Percentiles rank a stretch among this genome's conserved stretches.
These are phyloP conservation scores for Morinoia aosen DNA, from an alignment of 2,888 invertebrate species.

Conservation along the genomic window DNA sequence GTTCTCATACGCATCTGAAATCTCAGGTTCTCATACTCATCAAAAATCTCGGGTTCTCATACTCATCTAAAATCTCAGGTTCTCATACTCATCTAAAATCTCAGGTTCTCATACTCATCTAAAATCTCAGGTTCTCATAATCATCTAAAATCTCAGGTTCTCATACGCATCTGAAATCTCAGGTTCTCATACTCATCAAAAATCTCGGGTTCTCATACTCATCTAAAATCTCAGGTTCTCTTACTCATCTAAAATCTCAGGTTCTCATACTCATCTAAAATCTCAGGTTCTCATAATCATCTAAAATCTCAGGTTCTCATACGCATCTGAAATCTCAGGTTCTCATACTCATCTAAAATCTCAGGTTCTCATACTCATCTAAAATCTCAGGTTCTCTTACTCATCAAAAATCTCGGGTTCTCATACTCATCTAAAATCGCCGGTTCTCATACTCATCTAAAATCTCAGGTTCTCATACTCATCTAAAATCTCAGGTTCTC, in stretches of 20 bases:
- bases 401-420: not conserved
- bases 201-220: too few species aligned
- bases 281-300: not conserved
- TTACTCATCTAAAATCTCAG: not conserved
- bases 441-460: not conserved
- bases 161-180: not conserved
- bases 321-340: too few species aligned
- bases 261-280: not conserved
- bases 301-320: not conserved
- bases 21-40: not conserved
- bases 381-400: not conserved
- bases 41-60: too few species aligned
- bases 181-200: too few species aligned
- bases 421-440: too few species aligned
- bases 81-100: not conserved
- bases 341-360: not conserved
- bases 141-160: not conserved
- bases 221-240: not conserved
- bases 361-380: not conserved
- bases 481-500: not conserved
- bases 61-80: not conserved
- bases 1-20: not conserved
- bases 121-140: not conserved
- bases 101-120: not conserved
- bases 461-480: not conserved